Conservation (phyloP, 2,113 vertebrate genomes). For the Xenus cinereus region DNA sequence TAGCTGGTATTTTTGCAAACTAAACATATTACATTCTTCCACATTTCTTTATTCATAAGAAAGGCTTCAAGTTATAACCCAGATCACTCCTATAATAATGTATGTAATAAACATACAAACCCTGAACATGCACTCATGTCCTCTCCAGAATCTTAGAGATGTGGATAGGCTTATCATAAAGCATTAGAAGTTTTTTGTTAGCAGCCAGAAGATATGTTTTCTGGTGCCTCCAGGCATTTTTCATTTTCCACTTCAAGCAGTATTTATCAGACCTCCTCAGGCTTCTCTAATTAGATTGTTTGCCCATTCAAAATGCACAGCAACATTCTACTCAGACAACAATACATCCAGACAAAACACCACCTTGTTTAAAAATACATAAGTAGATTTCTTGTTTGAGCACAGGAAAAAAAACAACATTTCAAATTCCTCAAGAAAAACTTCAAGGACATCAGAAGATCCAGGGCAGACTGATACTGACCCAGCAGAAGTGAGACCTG, state of each 20-base stretch:
- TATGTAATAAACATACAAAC: background rate
- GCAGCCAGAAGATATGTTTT: background rate
- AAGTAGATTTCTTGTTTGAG: background rate
- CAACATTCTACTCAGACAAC: background rate
- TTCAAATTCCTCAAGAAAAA: constrained; percentile 1
- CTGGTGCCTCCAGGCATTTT: background rate
- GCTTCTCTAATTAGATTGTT: background rate
- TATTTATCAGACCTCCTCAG: background rate
- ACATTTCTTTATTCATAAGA: background rate
- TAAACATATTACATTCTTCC: background rate
- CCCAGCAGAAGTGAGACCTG: background rate
- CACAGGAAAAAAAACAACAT: background rate
- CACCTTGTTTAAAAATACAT: constrained; percentile 52
- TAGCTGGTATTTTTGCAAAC: background rate
- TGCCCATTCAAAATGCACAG: constrained; percentile 12
- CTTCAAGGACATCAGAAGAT: background rate
- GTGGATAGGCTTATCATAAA: background rate
- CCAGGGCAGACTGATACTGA: background rate
- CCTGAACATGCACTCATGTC: background rate
- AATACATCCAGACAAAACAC: background rate
- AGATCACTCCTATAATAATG: background rate
- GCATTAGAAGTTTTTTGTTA: background rate
- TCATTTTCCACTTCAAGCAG: background rate
- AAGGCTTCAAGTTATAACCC: background rate
- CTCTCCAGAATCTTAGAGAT: background rate